A percentile compares a stretch with the other conserved stretches of the same genome.
These are phyloP conservation scores for Pristionchus mayeri DNA, from an alignment of 2,888 invertebrate genomes.

Conservation along the genomic window DNA sequence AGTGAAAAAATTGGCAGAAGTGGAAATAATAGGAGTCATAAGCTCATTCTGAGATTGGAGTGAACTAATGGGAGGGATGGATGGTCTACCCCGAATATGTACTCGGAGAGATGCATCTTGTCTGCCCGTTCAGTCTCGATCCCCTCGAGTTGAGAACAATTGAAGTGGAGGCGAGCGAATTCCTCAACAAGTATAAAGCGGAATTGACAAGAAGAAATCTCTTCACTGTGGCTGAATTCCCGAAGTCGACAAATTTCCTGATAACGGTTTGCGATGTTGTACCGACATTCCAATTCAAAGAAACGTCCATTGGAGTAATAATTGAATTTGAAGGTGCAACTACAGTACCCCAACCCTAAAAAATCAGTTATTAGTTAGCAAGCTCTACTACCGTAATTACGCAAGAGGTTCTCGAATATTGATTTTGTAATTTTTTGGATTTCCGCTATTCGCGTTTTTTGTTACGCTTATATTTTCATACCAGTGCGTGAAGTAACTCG, in stretches of 20 bases:
- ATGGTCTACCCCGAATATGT: conserved; percentile 65
- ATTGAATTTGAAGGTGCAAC: background rate
- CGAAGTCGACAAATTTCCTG: conserved; percentile 57
- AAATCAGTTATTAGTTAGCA: background rate
- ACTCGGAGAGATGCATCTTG: conserved; percentile 66
- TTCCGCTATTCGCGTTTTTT: background rate
- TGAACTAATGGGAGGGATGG: background rate
- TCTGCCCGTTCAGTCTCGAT: conserved; percentile 62
- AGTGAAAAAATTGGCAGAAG: conserved; percentile 63
- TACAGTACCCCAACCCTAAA: conserved; percentile 46
- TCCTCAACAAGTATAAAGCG: conserved; percentile 34
- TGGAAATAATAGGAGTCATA: conserved; percentile 65
- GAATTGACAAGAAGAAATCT: background rate
- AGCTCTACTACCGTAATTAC: background rate
- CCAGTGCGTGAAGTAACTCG: conserved; percentile 67
- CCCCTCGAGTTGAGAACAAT: conserved; percentile 57
- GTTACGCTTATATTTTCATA: background rate
- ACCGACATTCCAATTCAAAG: conserved; percentile 9
- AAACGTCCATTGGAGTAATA: background rate
- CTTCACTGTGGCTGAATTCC: conserved; percentile 35
- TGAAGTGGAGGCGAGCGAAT: conserved; percentile 57
- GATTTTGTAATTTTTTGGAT: background rate
- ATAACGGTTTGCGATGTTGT: background rate
- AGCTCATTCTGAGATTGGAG: conserved; percentile 64
- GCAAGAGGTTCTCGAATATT: background rate